A percentile compares a stretch with the other conserved stretches of the same genome.
Evolutionary conservation across 2,797 vertebrate genomes (phyloP).

Genomic region (Zalophus californianus): DNA sequence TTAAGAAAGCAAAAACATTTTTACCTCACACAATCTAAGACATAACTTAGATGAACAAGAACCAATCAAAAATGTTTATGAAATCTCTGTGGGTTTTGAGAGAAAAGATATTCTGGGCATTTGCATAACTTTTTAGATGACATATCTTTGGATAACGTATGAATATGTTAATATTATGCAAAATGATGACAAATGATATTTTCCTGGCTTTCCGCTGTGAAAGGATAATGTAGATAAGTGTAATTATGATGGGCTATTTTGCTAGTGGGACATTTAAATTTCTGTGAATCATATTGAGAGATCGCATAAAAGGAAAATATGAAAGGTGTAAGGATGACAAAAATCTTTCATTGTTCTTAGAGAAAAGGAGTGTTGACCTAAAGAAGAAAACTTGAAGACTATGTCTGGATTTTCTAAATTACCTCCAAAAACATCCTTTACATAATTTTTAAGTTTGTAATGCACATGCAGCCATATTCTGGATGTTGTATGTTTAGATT

Average conservation of each 20-base stretch:
- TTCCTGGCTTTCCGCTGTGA: slow-evolving; percentile 8
- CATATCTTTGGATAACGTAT: background rate
- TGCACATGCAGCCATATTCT: background rate
- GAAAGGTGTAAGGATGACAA: background rate
- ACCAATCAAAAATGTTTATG: background rate
- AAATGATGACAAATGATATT: slow-evolving; percentile 15
- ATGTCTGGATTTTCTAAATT: background rate
- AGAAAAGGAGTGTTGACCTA: background rate
- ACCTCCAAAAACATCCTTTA: background rate
- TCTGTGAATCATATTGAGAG: slow-evolving; percentile 30
- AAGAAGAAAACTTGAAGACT: slow-evolving; percentile 42
- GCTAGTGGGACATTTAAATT: background rate
- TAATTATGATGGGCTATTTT: slow-evolving; percentile 40
- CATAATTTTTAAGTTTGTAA: background rate
- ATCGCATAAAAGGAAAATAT: slow-evolving; percentile 46
- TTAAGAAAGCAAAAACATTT: slow-evolving; percentile 24
- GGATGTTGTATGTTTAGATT: background rate
- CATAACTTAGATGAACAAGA: background rate
- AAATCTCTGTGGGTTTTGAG: background rate
- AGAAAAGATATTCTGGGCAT: slow-evolving; percentile 14
- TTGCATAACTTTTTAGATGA: background rate
- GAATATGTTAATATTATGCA: background rate
- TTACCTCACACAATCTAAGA: background rate
- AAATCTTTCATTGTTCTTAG: slow-evolving; percentile 45
- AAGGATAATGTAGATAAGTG: background rate